Base-by-base conservation (phyloP, 1,140 invertebrate species). In the Copidosoma floridanum region DNA sequence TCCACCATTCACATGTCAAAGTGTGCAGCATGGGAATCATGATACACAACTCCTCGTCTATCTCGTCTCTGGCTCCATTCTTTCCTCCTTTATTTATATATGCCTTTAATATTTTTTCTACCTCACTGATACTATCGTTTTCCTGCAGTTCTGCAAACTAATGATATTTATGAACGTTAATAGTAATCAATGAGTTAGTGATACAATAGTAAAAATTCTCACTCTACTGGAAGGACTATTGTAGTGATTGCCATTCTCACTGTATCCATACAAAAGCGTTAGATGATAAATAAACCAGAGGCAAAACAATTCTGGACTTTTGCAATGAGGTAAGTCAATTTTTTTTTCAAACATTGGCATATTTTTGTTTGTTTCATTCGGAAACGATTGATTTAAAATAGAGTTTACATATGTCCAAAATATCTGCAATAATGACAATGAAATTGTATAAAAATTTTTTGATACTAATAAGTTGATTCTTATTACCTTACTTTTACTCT, bases 351-450 rank as follows among this genome's bases (percentile, higher is more conserved):
- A 43, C 64, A 54, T 65, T 41, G 43, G 54, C 8, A 65, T 48
- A 57, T 56, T 53, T 16, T 24, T 38, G 0, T 65, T 37, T 2
- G 41, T 29, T 58, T 41, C 46, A 54, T 65, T 66, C 23, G 64
- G 66, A 6, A 26, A 57, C 40, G 69, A n/a, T 26, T 59, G 57
- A 40, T 75, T 61, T 2, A 77, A 60, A 46, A 70, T 67, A 6
- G 44, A 60, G 61, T 79, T 81, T 8, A 82, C 61, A 56, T 75
- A 68, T 4, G 68, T 56, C 79, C 79, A 82, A 61, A 81, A 81
- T 18, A 32, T 69, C 76, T 80, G 37, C 32, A 74, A 64, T 35
- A 14, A 52, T 6, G 52, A 51, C n/a, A 54, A 23, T n/a, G 32
- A 12, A 18, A 47, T 29, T 12, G 23, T 12, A 37, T 46, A 38